These are phyloP conservation scores for Iselma pallidipennis DNA, from an alignment of 2,888 invertebrate species.

Conservation along the genomic window DNA sequence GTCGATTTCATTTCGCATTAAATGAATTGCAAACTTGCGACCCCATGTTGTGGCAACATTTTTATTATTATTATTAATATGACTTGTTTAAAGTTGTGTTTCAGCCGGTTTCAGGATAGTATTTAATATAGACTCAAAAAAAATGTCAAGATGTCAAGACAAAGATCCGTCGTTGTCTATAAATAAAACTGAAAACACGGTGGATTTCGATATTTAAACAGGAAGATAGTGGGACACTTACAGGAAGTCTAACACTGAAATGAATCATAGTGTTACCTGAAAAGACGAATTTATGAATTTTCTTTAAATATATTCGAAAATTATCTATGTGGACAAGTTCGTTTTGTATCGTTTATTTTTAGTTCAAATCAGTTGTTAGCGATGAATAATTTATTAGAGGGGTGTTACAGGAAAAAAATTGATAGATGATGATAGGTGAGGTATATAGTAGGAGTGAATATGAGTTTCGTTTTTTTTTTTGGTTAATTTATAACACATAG, in stretches of 20 bases:
- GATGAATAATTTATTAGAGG: constrained; percentile 2
- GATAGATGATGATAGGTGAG: no score
- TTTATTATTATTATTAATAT: no score
- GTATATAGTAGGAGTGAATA: no score
- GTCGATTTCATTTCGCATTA: background rate
- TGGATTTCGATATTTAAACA: background rate
- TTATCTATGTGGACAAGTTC: background rate
- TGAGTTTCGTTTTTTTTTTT: no score
- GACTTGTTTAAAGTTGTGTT: no score
- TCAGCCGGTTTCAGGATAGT: background rate
- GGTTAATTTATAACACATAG: no score
- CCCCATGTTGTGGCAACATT: background rate
- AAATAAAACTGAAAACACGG: background rate
- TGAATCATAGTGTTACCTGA: no score
- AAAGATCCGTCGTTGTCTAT: background rate
- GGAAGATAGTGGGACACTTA: background rate
- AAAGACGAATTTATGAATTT: background rate
- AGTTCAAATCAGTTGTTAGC: background rate
- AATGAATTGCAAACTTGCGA: background rate
- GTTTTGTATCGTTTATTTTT: background rate
- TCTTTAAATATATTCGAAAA: background rate
- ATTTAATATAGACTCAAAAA: background rate
- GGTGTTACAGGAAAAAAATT: background rate
- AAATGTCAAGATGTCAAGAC: background rate
- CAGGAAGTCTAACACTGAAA: no score